phyloP scores from a whole-genome alignment of 2,113 vertebrate genomes.

The Strix uralensis region DNA sequence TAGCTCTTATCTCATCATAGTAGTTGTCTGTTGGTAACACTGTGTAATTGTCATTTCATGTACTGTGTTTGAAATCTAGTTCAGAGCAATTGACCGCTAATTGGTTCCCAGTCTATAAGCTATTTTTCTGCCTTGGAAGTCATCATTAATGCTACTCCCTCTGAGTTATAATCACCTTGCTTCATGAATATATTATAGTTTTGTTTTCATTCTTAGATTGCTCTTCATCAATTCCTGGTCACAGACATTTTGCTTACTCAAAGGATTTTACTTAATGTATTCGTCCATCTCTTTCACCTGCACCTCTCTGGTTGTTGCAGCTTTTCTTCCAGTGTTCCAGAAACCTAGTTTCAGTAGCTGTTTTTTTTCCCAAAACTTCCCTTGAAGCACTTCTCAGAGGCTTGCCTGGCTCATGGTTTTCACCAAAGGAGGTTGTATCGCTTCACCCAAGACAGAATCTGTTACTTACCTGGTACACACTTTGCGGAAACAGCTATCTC shows the following conservation, averaged over 20 bases:
- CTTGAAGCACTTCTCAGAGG: background rate
- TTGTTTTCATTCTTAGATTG: conserved; percentile 55
- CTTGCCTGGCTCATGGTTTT: background rate
- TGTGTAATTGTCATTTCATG: conserved; percentile 46
- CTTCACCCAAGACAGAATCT: background rate
- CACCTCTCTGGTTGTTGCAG: background rate
- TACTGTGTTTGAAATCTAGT: conserved; percentile 46
- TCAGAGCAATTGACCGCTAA: conserved; percentile 51
- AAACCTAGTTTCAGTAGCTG: conserved; percentile 11
- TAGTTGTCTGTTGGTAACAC: conserved; percentile 23
- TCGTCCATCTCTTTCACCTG: conserved; percentile 3
- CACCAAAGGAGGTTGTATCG: background rate
- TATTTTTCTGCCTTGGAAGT: conserved; percentile 52
- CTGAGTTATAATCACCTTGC: conserved; percentile 30
- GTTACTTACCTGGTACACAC: background rate
- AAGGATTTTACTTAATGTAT: conserved; percentile 29
- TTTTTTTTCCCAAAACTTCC: background rate
- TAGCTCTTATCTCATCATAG: conserved; percentile 13
- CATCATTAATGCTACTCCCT: conserved; percentile 52
- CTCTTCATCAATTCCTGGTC: conserved; percentile 23
- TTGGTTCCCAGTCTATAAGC: conserved; percentile 48
- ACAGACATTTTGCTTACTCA: conserved; percentile 47
- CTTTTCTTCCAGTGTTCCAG: conserved; percentile 14
- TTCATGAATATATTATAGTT: conserved; percentile 54
- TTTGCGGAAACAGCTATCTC: background rate